Evolutionary conservation across 2,888 invertebrate species (phyloP), one percentile per base, ranked within the genome.

Genomic region (Eupeodes latifasciatus): DNA sequence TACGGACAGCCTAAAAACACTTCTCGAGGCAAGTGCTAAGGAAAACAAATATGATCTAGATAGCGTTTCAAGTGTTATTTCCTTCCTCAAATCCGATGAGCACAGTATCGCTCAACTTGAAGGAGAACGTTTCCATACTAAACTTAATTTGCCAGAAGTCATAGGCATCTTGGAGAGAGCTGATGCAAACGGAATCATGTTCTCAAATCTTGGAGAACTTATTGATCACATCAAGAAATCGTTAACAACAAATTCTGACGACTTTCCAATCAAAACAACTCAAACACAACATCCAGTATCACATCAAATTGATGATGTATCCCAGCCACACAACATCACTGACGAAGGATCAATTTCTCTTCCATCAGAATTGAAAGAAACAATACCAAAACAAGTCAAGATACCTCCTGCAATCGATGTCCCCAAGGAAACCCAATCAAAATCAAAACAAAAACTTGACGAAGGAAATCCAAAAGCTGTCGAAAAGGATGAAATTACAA

Each of bases 21-120:
- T 79, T 3, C 11, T 86, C 14, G 59, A 59, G 2, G 47, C 66
- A 1, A 83, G 19, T 34, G 57, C 16, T 1, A 36, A 62, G 1
- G 16, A 76, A 2, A 36, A 83, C 0, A 80, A 83, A 11, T 87
- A 61, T 19, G 69, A 83, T n/a, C 0, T 51, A 5, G 51, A 77
- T 10, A 7, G 67, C 2, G 57, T 67, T 5, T 67, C 76, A 2
- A 87, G 87, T n/a, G 59, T 87, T 12, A 51, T 77, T 0, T 66
- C 61, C 2, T 67, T 74, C 2, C 59, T 87, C 0, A 77, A 77
- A 36, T 53, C 76, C 3, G 87, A 84, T 55, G 84, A 87, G 7
- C 4, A 55, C 0, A 36, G 44, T 19, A 80, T 74, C 10, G 34
- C 74, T 0, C 61, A 67, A 36, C 14, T 72, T 11, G 47, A 72